Evolutionary conservation across 2,113 vertebrate species (phyloP), one percentile per base, ranked within the genome.

Genomic region (Cebus imitator): DNA sequence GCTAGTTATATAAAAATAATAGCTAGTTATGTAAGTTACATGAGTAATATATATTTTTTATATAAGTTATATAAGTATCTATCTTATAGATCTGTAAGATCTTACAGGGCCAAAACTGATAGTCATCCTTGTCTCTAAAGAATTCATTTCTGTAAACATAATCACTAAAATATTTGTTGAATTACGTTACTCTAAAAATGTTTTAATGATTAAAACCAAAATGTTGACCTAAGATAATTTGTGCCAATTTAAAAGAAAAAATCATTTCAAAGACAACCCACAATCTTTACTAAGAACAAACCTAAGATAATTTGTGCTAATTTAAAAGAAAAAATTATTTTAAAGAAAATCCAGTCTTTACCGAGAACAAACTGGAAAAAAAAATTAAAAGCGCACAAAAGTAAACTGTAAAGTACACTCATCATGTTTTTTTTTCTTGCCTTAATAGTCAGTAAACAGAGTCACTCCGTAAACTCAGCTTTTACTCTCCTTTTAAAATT

Each of bases 221-320:
- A 78, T n/a, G 87, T 1, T 64, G 16, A 68, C 61, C 27, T 64
- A 70, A 66, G 70, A 27, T 23, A 75, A 40, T 61, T 35, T 80
- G 20, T 90, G 25, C 18, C n/a, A 23, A 95, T 75, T 94, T 75
- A 82, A 92, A 93, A 82, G 14, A 91, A 96, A 79, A 80, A 94
- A 35, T 9, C 23, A 4, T 90, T 55, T 97, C 45, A 64, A 82
- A 88, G 40, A 88, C 61, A 93, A 89, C 1, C 2, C 43, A 52
- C n/a, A 57, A 61, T 2, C 30, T 88, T 90, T 70, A 81, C 11
- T 48, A 30, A 92, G 21, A 82, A 80, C 30, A 35, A 87, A 70
- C 50, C 50, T 52, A 68, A 64, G 73, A 25, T 21, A 73, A 35
- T 66, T n/a, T 79, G 16, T 90, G 25, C 13, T 30, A 21, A 96